These are phyloP conservation scores for Phoebastria nigripes DNA, from an alignment of 2,797 vertebrate species.

Conservation along the genomic window DNA sequence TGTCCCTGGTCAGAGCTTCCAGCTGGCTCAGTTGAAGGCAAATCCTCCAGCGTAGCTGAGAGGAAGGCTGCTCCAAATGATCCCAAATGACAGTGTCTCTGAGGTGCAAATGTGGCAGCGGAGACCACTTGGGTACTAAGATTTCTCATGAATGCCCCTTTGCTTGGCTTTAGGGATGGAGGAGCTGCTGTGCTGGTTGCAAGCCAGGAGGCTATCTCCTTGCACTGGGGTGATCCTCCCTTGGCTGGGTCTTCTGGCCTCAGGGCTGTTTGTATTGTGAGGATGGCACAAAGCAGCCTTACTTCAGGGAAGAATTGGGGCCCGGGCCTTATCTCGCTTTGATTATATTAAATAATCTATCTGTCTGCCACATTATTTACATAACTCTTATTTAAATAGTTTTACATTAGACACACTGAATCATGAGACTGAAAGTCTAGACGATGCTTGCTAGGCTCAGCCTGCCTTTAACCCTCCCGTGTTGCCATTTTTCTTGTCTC, in stretches of 20 bases:
- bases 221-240: conserved; percentile 4
- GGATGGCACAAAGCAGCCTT: conserved; percentile 55
- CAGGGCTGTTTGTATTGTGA: conserved; percentile 6
- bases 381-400: conserved; percentile 66
- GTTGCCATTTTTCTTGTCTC: not conserved
- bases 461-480: not conserved
- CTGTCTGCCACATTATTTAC: conserved; percentile 60
- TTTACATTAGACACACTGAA: conserved; percentile 67
- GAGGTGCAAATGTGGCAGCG: not conserved
- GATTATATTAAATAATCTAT: conserved; percentile 65
- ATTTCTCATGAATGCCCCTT: not conserved
- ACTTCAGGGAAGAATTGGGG: conserved; percentile 41
- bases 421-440: conserved; percentile 66
- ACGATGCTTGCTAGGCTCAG: conserved; percentile 32
- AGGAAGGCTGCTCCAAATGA: not conserved
- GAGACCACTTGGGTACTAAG: not conserved
- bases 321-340: conserved; percentile 40
- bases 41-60: not conserved
- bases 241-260: conserved; percentile 42
- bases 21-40: not conserved
- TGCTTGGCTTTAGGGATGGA: not conserved
- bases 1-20: not conserved
- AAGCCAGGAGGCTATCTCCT: conserved; percentile 23
- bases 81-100: not conserved
- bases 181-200: not conserved